These are phyloP conservation scores for Dinomys branickii DNA, from an alignment of 2,113 vertebrate species.

Conservation along the genomic window DNA sequence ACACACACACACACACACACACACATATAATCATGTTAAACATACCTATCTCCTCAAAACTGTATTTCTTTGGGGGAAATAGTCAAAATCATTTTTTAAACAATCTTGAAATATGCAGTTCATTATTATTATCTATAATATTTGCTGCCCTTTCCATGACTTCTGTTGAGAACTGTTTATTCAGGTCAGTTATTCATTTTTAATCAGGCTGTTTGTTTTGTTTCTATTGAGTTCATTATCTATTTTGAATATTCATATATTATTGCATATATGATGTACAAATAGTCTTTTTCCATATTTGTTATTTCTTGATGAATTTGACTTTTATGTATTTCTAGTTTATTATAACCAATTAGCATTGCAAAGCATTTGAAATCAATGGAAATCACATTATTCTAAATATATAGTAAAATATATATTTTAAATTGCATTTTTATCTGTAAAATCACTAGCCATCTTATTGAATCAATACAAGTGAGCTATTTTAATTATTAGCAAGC, in stretches of 20 bases:
- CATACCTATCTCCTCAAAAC: neutral
- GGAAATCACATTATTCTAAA: neutral
- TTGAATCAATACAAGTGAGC: neutral
- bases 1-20: neutral
- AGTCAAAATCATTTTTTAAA: neutral
- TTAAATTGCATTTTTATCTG: neutral
- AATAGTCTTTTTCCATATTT: neutral
- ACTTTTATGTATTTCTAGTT: neutral
- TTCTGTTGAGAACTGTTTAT: neutral
- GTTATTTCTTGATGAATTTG: neutral
- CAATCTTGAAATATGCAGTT: neutral
- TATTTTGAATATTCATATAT: neutral
- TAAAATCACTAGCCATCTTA: neutral
- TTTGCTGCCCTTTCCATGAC: neutral
- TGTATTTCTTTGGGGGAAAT: neutral
- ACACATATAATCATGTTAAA: neutral
- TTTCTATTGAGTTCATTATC: neutral
- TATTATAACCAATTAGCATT: neutral
- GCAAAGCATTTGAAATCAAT: neutral
- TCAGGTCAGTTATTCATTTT: neutral
- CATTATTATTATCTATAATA: neutral
- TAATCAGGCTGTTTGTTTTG: neutral
- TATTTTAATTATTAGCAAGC: neutral
- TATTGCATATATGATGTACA: neutral
- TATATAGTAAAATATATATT: neutral